Evolutionary conservation across 2,113 vertebrate genomes (phyloP), one percentile per base, ranked within the genome.

Genomic region (Galbula dea): DNA sequence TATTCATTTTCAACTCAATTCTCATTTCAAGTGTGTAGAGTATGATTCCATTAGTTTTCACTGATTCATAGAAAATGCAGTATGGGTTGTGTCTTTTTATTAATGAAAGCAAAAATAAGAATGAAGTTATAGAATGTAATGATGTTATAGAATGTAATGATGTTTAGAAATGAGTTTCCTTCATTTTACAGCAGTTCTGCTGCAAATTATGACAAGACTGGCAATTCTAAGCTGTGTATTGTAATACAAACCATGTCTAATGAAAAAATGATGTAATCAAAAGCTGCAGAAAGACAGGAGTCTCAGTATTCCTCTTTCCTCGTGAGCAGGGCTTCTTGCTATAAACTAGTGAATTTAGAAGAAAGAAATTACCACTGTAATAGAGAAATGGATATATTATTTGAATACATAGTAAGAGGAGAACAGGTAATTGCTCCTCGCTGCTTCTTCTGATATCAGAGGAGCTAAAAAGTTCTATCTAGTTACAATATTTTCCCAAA

Each of bases 121-220:
- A 91, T 48, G 36, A 93, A 87, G 41, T 83, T 89, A 57, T 0
- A 59, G 49, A 61, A 76, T 32, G 41, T 66, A 69, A 62, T 85
- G 71, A 92, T 41, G 85, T 93, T 87, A n/a, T 76, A 72, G 59
- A 95, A 93, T n/a, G 41, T 66, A 69, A 62, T 85, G 71, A 92
- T 41, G 85, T 93, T 87, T 76, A 72, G 59, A 95, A 93, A 74
- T 69, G 6, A 58, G 32, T 73, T 91, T 91, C 8, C 67, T 88
- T 96, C 41, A 54, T 73, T 37, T 73, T 62, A 17, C 3, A 66
- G 54, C 49, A 74, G 58, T 77, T 93, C 51, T 83, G 36, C 57
- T 79, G 67, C 52, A 88, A 80, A 62, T 88, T 58, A 41, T 85
- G 32, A 37, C 32, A 74, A 49, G 78, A 77, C 24, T 85, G 67